Conservation (phyloP, 2,113 vertebrate genomes). For the Zosterops japonicus region DNA sequence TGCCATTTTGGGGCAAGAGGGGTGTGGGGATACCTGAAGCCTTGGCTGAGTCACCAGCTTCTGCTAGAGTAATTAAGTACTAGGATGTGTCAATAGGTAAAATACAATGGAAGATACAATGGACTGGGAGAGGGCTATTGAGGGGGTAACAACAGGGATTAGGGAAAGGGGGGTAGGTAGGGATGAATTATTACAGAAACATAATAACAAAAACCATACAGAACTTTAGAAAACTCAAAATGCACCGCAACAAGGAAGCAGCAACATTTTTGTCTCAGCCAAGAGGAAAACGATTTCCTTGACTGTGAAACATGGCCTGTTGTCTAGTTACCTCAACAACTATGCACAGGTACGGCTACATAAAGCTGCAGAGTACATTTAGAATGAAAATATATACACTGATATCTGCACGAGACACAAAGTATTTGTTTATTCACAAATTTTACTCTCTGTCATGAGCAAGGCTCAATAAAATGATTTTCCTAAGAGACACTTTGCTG, state of each 20-base stretch:
- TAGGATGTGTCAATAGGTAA: no score
- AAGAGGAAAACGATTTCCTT: background rate
- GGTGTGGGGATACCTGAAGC: no score
- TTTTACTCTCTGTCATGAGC: slow-evolving; percentile 1
- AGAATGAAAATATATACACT: slow-evolving; percentile 6
- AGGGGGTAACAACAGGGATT: no score
- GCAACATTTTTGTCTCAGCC: slow-evolving; percentile 5
- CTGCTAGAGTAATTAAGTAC: no score
- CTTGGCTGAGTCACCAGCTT: no score
- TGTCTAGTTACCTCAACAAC: slow-evolving; percentile 25
- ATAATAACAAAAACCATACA: no score
- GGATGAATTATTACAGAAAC: no score
- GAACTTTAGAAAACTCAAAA: no score
- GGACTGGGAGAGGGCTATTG: no score
- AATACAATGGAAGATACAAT: no score
- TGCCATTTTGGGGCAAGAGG: no score
- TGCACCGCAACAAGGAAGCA: background rate
- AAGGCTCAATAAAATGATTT: background rate
- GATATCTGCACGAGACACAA: background rate
- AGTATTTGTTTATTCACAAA: background rate
- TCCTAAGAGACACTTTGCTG: background rate
- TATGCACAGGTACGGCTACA: background rate
- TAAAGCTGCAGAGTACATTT: slow-evolving; percentile 21
- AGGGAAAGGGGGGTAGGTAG: no score
- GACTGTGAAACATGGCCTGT: background rate